phyloP scores from a whole-genome alignment of 2,888 invertebrate genomes.

The Blomia tropicalis region DNA sequence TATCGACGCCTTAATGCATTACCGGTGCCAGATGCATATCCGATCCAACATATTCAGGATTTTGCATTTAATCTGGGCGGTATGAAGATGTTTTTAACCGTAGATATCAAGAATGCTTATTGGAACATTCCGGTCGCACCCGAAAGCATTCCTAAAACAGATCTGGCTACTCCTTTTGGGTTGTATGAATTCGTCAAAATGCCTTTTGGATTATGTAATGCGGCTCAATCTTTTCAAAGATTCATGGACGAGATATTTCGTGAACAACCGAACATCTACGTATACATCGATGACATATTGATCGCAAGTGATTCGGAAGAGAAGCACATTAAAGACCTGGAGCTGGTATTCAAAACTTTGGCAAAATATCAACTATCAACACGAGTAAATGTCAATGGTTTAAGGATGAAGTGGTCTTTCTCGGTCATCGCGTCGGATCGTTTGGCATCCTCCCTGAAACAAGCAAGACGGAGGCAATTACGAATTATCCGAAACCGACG shows the following conservation, averaged over 20 bases:
- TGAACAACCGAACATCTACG: background rate
- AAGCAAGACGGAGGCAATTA: no score
- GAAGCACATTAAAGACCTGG: no score
- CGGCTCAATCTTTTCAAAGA: background rate
- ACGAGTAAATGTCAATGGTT: no score
- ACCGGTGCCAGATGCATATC: slow-evolving; percentile 22
- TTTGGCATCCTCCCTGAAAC: no score
- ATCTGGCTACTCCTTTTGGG: background rate
- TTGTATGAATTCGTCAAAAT: background rate
- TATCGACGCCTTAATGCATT: slow-evolving; percentile 20
- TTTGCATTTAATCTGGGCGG: background rate
- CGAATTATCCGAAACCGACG: no score
- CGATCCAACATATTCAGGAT: background rate
- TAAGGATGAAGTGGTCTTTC: no score
- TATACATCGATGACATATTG: background rate
- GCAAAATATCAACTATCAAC: no score
- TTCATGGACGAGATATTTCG: background rate
- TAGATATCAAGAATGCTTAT: background rate
- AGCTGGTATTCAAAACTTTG: no score
- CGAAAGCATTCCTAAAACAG: background rate
- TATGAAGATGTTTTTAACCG: background rate
- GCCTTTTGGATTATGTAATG: background rate
- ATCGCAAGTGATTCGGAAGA: no score
- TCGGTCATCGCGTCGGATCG: no score
- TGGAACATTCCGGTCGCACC: background rate